Conservation (phyloP, 2,797 vertebrate species). For the Tokudaia tokunoshimensis region DNA sequence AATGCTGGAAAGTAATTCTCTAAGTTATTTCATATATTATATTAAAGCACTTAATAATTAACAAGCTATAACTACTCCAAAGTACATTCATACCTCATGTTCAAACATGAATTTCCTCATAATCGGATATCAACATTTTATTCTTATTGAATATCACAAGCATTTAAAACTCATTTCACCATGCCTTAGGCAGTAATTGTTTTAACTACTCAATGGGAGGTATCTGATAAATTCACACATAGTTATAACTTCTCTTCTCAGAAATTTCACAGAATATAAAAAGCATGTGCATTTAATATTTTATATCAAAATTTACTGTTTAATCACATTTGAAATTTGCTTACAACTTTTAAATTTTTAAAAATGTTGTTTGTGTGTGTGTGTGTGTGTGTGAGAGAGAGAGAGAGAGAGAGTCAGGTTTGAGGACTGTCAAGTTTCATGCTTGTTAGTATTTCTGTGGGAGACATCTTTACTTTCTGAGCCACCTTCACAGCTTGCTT, state of each 20-base stretch:
- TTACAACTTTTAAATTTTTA: neutral
- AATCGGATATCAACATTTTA: conserved; percentile 80
- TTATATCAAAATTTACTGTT: neutral
- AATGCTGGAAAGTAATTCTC: conserved; percentile 67
- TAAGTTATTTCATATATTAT: conserved; percentile 34
- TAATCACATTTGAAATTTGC: neutral
- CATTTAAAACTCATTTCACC: conserved; percentile 65
- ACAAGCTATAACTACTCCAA: neutral
- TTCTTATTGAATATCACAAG: conserved; percentile 70
- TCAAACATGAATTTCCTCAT: conserved; percentile 75
- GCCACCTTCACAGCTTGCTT: neutral
- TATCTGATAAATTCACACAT: conserved; percentile 52
- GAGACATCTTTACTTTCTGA: neutral
- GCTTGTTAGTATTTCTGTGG: neutral
- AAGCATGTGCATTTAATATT: conserved; percentile 41
- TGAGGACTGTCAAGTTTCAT: neutral
- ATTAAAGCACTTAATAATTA: conserved; percentile 77
- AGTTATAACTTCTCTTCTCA: conserved; percentile 26
- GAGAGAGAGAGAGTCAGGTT: neutral
- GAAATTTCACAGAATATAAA: conserved; percentile 47
- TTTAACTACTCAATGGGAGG: conserved; percentile 25
- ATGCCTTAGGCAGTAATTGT: conserved; percentile 46
- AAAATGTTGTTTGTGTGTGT: neutral
- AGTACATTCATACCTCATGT: conserved; percentile 60
- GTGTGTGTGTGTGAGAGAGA: neutral